Percentiles rank a stretch among this genome's conserved stretches.
Evolutionary conservation across 2,888 invertebrate genomes (phyloP).

Genomic region (Callosobruchus maculatus): DNA sequence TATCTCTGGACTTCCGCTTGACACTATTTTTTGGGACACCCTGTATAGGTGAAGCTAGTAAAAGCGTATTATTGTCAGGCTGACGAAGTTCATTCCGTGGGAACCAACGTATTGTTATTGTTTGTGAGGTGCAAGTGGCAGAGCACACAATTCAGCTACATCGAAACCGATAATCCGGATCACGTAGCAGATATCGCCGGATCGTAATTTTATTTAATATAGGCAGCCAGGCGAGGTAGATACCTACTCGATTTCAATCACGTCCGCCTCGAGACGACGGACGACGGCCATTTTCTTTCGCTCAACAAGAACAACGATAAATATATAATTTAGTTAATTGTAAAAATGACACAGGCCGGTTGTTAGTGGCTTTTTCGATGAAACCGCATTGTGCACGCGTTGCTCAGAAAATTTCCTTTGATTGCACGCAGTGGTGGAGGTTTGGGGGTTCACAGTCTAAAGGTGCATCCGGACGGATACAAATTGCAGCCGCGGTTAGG

Average conservation of each 20-base stretch:
- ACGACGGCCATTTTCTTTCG: neutral
- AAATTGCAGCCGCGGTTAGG: no score
- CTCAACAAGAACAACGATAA: conserved; percentile 3
- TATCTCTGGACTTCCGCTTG: no score
- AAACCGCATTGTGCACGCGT: conserved; percentile 37
- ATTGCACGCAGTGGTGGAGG: neutral
- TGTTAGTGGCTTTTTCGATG: conserved; percentile 31
- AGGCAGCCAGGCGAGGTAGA: neutral
- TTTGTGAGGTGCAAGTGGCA: neutral
- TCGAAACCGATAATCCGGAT: neutral
- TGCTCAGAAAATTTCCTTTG: conserved; percentile 29
- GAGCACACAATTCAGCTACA: neutral
- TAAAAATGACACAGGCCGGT: conserved; percentile 30
- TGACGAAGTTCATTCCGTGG: no score
- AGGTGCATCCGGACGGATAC: no score
- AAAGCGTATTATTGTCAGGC: no score
- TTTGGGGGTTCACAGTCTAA: neutral
- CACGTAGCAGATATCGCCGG: neutral
- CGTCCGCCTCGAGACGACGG: neutral
- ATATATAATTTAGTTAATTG: conserved; percentile 20
- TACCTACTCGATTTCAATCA: neutral
- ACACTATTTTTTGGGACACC: no score
- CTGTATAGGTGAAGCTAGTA: no score
- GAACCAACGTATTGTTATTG: no score
- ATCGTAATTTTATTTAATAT: neutral